Conservation (phyloP, 1,140 invertebrate genomes). For the Diuraphis noxia region DNA sequence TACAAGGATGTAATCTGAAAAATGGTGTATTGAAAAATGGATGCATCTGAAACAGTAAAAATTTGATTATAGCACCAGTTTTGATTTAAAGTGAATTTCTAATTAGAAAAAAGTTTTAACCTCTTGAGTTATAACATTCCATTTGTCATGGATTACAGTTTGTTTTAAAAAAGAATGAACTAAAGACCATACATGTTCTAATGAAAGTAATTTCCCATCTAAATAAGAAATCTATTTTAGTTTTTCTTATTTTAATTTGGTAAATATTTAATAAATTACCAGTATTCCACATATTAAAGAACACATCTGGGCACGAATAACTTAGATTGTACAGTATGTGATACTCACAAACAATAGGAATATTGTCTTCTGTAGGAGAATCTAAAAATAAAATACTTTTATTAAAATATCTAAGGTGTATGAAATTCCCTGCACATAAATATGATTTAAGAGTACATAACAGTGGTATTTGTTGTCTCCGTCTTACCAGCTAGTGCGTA, state of each 20-base stretch:
- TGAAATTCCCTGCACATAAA: background rate
- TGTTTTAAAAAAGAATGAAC: constrained; percentile 22
- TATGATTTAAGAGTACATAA: background rate
- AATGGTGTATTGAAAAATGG: background rate
- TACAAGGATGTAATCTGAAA: constrained; percentile 36
- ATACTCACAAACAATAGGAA: constrained; percentile 20
- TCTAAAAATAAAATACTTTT: background rate
- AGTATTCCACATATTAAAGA: constrained; percentile 41
- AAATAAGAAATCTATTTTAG: background rate
- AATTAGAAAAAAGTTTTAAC: background rate
- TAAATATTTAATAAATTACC: background rate
- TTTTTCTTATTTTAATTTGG: background rate
- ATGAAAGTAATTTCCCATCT: constrained; percentile 44
- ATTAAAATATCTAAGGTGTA: background rate
- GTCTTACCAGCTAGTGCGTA: too few species aligned
- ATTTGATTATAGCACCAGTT: background rate
- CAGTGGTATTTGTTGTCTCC: too few species aligned
- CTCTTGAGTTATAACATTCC: constrained; percentile 37
- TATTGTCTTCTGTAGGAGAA: background rate
- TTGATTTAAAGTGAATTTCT: background rate
- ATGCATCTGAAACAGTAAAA: constrained; percentile 18
- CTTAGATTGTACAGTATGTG: constrained; percentile 31
- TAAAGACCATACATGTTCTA: constrained; percentile 14
- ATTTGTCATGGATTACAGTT: background rate
- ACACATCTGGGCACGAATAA: constrained; percentile 38